These are phyloP conservation scores for Magallana angulata DNA, from an alignment of 1,140 invertebrate species.

Conservation along the genomic window DNA sequence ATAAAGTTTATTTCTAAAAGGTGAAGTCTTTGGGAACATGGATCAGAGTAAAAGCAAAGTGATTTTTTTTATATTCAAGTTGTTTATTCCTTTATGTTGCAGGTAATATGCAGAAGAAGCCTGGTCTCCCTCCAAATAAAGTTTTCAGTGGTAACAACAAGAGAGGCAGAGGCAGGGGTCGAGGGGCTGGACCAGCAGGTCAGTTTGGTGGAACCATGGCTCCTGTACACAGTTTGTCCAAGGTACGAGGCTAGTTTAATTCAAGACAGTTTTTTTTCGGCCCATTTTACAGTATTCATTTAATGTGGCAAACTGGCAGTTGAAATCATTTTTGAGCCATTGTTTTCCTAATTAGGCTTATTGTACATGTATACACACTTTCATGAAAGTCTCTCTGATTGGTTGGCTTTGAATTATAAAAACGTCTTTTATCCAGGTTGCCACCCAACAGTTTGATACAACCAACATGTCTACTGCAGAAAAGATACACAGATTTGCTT, in stretches of 20 bases:
- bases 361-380: too few relatives aligned
- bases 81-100: background rate
- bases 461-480: constrained; percentile 65
- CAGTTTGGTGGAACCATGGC: constrained; percentile 45
- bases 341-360: background rate
- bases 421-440: background rate
- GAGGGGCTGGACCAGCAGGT: background rate
- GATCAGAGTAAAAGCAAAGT: background rate
- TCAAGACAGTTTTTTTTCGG: too few relatives aligned
- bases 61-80: background rate
- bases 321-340: background rate
- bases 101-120: constrained; percentile 51
- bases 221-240: constrained; percentile 63
- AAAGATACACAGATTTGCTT: constrained; percentile 60
- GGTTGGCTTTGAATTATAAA: too few relatives aligned
- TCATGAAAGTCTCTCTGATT: too few relatives aligned
- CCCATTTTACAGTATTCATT: too few relatives aligned
- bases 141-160: constrained; percentile 46
- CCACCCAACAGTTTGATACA: constrained; percentile 48
- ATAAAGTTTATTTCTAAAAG: too few relatives aligned
- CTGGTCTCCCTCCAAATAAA: constrained; percentile 55
- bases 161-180: background rate
- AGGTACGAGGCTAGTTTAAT: constrained; percentile 12
- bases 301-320: background rate
- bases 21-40: too few relatives aligned